These are phyloP conservation scores for Xiphophorus birchmanni DNA, from an alignment of 2,797 vertebrate genomes.

Conservation along the genomic window DNA sequence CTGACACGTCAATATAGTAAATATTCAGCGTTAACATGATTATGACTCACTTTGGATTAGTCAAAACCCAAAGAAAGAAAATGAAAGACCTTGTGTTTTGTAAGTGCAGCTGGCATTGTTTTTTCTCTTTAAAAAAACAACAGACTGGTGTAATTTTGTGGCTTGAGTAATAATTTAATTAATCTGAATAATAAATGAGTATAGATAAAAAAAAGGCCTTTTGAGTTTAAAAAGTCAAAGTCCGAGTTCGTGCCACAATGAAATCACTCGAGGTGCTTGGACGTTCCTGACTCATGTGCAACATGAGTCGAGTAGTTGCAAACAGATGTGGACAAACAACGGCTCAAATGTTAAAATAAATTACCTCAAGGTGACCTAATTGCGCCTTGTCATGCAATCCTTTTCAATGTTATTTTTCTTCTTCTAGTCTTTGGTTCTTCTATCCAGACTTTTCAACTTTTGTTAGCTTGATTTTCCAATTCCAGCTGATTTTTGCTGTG, in stretches of 20 bases:
- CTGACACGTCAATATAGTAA: background rate
- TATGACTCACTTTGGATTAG: no score
- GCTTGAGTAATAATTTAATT: background rate
- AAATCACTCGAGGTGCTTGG: slow-evolving; percentile 1
- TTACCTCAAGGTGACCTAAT: slow-evolving; percentile 54
- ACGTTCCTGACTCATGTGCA: slow-evolving; percentile 56
- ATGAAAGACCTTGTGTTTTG: background rate
- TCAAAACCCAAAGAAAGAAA: background rate
- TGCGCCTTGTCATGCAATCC: slow-evolving; percentile 34
- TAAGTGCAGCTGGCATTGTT: no score
- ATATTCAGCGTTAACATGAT: background rate
- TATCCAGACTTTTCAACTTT: background rate
- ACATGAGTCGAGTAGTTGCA: slow-evolving; percentile 63
- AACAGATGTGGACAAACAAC: slow-evolving; percentile 72
- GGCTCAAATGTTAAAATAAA: slow-evolving; percentile 48
- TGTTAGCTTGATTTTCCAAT: background rate
- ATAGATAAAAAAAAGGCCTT: background rate
- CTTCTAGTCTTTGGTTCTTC: slow-evolving; percentile 5
- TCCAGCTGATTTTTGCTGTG: background rate
- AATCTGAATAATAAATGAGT: background rate
- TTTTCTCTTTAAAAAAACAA: no score
- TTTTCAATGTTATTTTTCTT: slow-evolving; percentile 26
- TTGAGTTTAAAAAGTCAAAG: background rate
- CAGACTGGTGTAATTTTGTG: background rate
- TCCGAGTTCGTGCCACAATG: background rate